Conservation (phyloP, 2,797 vertebrate species). For the Harpagifer antarcticus region DNA sequence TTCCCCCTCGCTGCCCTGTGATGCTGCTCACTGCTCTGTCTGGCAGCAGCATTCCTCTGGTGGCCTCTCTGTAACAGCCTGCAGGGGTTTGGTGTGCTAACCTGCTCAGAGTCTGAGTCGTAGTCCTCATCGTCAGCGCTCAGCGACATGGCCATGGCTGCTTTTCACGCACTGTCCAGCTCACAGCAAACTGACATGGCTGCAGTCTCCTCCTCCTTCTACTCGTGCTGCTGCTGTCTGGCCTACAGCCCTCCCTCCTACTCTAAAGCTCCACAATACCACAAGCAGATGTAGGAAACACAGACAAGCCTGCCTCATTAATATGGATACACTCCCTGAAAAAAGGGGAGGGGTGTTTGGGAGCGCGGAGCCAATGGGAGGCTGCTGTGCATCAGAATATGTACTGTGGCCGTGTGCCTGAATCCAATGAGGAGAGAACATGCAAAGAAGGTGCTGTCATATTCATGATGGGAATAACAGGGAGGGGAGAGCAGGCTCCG, state of each 20-base stretch:
- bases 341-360: slow-evolving; percentile 81
- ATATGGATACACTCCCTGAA: slow-evolving; percentile 85
- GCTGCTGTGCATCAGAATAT: slow-evolving; percentile 58
- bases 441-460: slow-evolving; percentile 56
- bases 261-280: slow-evolving; percentile 82
- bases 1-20: slow-evolving; percentile 69
- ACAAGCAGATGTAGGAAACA: slow-evolving; percentile 81
- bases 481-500: slow-evolving; percentile 55
- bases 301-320: slow-evolving; percentile 83
- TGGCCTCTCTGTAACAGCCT: slow-evolving; percentile 67
- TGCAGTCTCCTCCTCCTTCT: slow-evolving; percentile 83
- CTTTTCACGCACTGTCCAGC: slow-evolving; percentile 89
- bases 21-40: slow-evolving; percentile 64
- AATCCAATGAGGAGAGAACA: slow-evolving; percentile 66
- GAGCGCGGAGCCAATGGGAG: slow-evolving; percentile 79
- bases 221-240: slow-evolving; percentile 81
- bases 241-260: slow-evolving; percentile 82
- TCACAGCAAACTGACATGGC: slow-evolving; percentile 91
- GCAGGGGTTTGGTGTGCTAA: slow-evolving; percentile 77
- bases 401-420: slow-evolving; percentile 30
- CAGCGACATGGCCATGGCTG: slow-evolving; percentile 95
- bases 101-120: slow-evolving; percentile 95
- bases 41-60: slow-evolving; percentile 73
- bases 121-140: slow-evolving; percentile 96
- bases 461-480: slow-evolving; percentile 72